Conservation (phyloP, 2,888 invertebrate species). For the Morinoia aosen region DNA sequence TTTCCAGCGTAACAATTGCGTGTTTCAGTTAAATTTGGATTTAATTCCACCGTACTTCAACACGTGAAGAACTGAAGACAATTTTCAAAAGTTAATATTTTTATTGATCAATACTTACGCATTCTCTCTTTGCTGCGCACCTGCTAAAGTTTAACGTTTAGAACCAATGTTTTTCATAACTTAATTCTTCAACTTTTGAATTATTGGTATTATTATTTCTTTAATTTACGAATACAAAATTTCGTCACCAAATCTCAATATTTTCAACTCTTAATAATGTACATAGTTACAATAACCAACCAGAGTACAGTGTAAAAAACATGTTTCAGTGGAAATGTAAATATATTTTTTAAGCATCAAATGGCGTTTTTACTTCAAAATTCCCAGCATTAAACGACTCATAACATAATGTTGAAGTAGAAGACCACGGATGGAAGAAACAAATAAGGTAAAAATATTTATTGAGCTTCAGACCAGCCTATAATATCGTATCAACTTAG, state of each 20-base stretch:
- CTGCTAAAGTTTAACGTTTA: background rate
- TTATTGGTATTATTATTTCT: no score
- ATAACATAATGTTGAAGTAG: no score
- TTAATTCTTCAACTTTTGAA: background rate
- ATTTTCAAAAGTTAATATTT: no score
- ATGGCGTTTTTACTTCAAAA: background rate
- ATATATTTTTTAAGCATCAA: slow-evolving; percentile 21
- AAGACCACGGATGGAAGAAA: background rate
- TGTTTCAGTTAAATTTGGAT: no score
- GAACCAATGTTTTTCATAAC: background rate
- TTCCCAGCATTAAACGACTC: no score
- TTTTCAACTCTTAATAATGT: background rate
- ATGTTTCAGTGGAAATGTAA: background rate
- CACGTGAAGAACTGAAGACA: no score
- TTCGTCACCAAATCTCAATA: no score
- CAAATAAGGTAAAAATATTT: background rate
- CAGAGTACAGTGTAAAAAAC: background rate
- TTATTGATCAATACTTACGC: no score
- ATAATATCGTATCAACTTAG: background rate
- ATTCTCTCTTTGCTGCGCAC: background rate
- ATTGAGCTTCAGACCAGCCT: background rate
- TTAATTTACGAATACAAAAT: no score
- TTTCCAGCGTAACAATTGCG: no score
- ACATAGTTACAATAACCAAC: background rate
- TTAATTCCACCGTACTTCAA: no score